Conservation (phyloP, 2,888 invertebrate genomes). For the Trissoscelio sp. region DNA sequence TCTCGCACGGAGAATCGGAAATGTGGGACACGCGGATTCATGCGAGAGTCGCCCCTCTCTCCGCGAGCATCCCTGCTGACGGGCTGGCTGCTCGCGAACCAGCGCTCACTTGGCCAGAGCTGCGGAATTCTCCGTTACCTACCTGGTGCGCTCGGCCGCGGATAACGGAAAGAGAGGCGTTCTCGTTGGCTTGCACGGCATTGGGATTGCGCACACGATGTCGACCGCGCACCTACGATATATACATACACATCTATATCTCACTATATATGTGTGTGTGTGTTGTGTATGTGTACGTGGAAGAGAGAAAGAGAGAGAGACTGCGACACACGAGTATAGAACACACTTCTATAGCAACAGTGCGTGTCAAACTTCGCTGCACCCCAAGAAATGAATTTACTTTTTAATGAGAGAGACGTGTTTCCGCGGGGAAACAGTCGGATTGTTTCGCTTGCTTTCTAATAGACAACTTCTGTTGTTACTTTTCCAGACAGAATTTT, state of each 20-base stretch:
- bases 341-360: slow-evolving; percentile 30
- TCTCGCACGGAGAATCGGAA: slow-evolving; percentile 77
- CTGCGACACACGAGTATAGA: slow-evolving; percentile 17
- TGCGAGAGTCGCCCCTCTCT: slow-evolving; percentile 62
- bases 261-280: too few species aligned
- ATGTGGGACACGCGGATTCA: slow-evolving; percentile 80
- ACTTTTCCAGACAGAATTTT: too few species aligned
- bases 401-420: slow-evolving; percentile 19
- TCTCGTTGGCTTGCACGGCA: slow-evolving; percentile 10
- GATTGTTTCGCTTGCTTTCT: slow-evolving; percentile 7
- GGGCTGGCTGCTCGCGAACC: slow-evolving; percentile 66
- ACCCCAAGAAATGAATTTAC: slow-evolving; percentile 25
- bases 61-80: slow-evolving; percentile 23
- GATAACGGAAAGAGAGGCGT: slow-evolving; percentile 74
- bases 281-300: too few species aligned
- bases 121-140: slow-evolving; percentile 76
- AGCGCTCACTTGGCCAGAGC: slow-evolving; percentile 2
- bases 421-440: slow-evolving; percentile 8
- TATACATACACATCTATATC: too few species aligned
- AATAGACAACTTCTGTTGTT: background rate
- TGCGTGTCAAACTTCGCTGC: slow-evolving; percentile 32
- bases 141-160: slow-evolving; percentile 66
- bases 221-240: background rate
- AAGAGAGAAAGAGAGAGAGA: too few species aligned
- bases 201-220: background rate